A percentile compares a stretch with the other conserved stretches of the same genome.
phyloP scores from a whole-genome alignment of 2,113 vertebrate species.

The Bubalus kerabau region DNA sequence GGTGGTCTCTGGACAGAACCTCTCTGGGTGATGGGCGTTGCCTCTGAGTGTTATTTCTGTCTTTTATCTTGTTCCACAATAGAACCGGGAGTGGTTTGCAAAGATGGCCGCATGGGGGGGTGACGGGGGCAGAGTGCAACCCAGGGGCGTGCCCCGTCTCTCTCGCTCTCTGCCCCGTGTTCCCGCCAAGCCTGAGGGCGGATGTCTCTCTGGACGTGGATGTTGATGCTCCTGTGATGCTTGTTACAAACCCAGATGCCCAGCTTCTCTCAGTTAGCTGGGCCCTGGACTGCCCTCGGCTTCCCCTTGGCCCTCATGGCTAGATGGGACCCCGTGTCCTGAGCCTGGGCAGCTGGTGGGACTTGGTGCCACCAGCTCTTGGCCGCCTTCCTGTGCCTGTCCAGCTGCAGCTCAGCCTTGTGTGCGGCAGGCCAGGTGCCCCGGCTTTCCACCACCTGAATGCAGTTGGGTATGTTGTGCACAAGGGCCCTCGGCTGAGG shows the following conservation, averaged over 20 bases:
- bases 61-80: neutral
- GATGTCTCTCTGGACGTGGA: accelerated
- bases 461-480: neutral
- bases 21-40: accelerated
- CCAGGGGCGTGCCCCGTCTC: neutral
- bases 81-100: neutral
- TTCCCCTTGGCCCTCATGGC: neutral
- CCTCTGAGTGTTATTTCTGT: neutral
- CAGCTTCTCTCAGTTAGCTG: neutral
- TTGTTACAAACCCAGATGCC: neutral
- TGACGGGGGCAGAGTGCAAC: neutral
- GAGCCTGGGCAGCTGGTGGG: neutral
- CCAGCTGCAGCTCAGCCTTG: neutral
- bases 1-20: neutral
- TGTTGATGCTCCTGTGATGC: accelerated
- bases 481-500: neutral
- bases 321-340: neutral
- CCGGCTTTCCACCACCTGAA: neutral
- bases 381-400: neutral
- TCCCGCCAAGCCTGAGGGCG: neutral
- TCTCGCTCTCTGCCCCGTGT: accelerated
- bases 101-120: neutral
- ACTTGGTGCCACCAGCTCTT: too few species aligned
- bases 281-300: neutral
- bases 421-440: neutral